Evolutionary conservation across 2,113 vertebrate species (phyloP), one percentile per base, ranked within the genome.

Genomic region (Calidris pugnax): DNA sequence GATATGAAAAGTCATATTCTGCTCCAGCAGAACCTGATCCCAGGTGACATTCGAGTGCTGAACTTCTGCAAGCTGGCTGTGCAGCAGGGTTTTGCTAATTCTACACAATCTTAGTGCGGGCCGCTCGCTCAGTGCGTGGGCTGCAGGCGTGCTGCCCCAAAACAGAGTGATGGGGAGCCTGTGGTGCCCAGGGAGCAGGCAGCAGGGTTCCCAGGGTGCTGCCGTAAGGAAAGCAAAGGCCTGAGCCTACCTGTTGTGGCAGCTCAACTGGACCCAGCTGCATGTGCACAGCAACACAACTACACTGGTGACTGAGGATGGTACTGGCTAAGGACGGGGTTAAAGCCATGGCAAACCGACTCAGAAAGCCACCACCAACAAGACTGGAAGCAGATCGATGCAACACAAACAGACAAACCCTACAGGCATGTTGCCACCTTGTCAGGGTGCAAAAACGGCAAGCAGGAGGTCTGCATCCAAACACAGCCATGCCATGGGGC

Each of bases 11-110:
- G 86, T 79, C 84, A 50, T 69, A 18, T 59, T 93, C 81, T 93
- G 57, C 66, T 76, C 95, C 77, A 89, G 97, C 97, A 96, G 62
- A 97, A 96, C 76, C 80, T 28, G 90, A 95, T 90, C 84, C 56
- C 87, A n/a, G 60, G 64, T 78, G 92, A 71, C 51, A 84, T 28
- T 63, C 0, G 2, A 77, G 24, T 64, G 59, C 84, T 51, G 89
- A 90, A 80, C 57, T 94, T 95, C 92, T 91, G 92, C 95, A 90
- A 96, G 88, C 83, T 93, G 78, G 85, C 92, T 85, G 19, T 57
- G 41, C 35, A 12, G 14, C 0, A 11, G 28, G 39, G 24, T 64
- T 94, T 91, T 95, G 95, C 95, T 83, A 71, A 79, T 60, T 21
- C 67, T 37, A 85, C 88, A 80, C 17, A 92, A 93, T 28, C 66